These are phyloP conservation scores for Scartelaos histophorus DNA, from an alignment of 2,113 vertebrate genomes.

Conservation along the genomic window DNA sequence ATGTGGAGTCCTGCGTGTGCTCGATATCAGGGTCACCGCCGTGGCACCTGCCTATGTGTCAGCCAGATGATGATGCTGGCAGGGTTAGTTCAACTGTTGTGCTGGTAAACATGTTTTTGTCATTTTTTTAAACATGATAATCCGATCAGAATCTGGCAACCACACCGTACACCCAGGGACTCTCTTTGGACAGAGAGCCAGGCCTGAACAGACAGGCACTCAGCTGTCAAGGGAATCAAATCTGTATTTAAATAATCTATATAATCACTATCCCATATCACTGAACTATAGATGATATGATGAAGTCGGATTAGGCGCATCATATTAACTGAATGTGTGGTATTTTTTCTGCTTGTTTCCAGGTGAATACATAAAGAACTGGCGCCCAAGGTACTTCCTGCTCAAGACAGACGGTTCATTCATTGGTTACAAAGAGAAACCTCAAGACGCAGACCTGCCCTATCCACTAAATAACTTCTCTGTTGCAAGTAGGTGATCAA, in stretches of 20 bases:
- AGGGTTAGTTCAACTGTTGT: conserved; percentile 57
- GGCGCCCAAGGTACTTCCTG: conserved; percentile 97
- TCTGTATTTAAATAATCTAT: conserved; percentile 48
- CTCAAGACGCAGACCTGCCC: conserved; percentile 95
- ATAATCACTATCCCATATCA: not conserved
- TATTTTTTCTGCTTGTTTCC: conserved; percentile 17
- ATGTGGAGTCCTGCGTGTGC: conserved; percentile 16
- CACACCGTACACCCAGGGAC: conserved; percentile 40
- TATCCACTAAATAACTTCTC: conserved; percentile 99
- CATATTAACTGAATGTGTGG: not conserved
- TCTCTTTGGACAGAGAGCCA: conserved; percentile 44
- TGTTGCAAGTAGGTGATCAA: conserved; percentile 89
- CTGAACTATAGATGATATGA: not conserved
- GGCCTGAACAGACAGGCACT: conserved; percentile 35
- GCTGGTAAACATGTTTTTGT: conserved; percentile 76
- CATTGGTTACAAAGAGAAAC: conserved; percentile 99
- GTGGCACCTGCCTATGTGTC: conserved; percentile 69
- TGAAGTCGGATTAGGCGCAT: not conserved
- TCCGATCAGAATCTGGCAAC: conserved; percentile 66
- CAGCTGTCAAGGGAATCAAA: conserved; percentile 49
- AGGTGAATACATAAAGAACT: conserved; percentile 99
- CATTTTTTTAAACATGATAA: conserved; percentile 66
- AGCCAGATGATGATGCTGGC: conserved; percentile 71
- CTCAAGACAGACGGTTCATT: conserved; percentile 98
- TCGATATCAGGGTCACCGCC: conserved; percentile 50